Evolutionary conservation across 1,140 invertebrate species (phyloP), one percentile per base, ranked within the genome.

Genomic region (Meloidogyne hapla): DNA sequence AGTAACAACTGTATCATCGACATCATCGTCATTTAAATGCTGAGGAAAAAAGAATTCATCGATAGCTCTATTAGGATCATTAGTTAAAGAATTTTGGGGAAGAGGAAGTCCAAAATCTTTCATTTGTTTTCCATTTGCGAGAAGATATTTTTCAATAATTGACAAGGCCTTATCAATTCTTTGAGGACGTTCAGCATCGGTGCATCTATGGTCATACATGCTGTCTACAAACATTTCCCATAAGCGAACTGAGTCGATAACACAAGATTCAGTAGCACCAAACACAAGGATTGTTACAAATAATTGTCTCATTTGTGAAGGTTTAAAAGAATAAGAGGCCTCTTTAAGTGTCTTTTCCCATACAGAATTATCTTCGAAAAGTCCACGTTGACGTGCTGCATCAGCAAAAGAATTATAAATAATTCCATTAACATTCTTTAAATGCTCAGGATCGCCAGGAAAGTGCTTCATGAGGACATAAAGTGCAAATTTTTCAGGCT

Each of bases 11-110:
- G 64, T 66, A 2, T 26, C 64, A 38, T 66, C 64, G 15, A 21
- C 38, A 18, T 66, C 64, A 15, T 66, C 64, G n/a, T 66, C 64
- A 66, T 66, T 66, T 18, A 66, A 3, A 66, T 66, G 1, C n/a
- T 66, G 64, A 5, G 64, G 64, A 21, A 66, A 66, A 6, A 66
- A 66, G n/a, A 66, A 66, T 66, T 66, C 64, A n/a, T 66, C 38
- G 4, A 66, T 5, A 15, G 26, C 64, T 15, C n/a, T 26, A 28
- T 66, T 26, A 5, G 64, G 64, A 6, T 66, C 64, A 66, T 66
- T 5, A 66, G 38, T 18, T 18, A 66, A 28, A 18, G 64, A 66
- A 66, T 28, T 18, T 18, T 13, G 12, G 4, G 64, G n/a, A 15
- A 21, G 26, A 3, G 64, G 64, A 15, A 66, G n/a, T 2, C 4